Conservation (phyloP, 2,113 vertebrate species). For the Rhinolophus ferrumequinum region DNA sequence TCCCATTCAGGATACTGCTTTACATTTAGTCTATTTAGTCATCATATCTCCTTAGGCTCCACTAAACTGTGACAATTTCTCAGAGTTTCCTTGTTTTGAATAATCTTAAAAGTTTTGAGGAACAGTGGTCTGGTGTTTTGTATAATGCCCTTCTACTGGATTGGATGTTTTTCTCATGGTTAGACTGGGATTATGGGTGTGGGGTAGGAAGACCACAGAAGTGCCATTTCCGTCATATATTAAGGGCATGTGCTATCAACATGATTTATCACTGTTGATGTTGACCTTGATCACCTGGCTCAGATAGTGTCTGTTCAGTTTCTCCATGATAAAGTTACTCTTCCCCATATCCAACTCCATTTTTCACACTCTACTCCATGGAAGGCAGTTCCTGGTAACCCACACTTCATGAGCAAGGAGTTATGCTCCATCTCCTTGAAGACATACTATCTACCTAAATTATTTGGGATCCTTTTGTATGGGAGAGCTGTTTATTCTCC, state of each 20-base stretch:
- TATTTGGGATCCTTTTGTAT: background rate
- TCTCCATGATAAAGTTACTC: background rate
- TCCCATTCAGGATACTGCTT: background rate
- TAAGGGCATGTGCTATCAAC: background rate
- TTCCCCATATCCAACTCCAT: fast-evolving
- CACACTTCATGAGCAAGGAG: background rate
- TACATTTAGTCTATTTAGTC: too few species aligned
- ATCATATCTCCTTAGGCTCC: background rate
- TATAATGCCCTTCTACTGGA: background rate
- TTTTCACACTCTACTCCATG: background rate
- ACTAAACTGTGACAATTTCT: background rate
- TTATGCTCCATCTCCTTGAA: background rate
- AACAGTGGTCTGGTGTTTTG: background rate
- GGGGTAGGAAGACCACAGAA: background rate
- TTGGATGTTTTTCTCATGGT: background rate
- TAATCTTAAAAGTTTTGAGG: background rate
- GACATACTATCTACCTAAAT: background rate
- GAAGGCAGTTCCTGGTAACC: background rate
- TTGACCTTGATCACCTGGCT: background rate
- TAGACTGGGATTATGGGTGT: background rate
- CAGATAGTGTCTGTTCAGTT: background rate
- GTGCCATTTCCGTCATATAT: background rate
- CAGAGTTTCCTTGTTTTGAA: background rate
- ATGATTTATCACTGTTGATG: background rate
- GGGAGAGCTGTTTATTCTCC: background rate